Evolutionary conservation across 2,888 invertebrate genomes (phyloP).

Genomic region (Hydrotaea cyrtoneurina): DNA sequence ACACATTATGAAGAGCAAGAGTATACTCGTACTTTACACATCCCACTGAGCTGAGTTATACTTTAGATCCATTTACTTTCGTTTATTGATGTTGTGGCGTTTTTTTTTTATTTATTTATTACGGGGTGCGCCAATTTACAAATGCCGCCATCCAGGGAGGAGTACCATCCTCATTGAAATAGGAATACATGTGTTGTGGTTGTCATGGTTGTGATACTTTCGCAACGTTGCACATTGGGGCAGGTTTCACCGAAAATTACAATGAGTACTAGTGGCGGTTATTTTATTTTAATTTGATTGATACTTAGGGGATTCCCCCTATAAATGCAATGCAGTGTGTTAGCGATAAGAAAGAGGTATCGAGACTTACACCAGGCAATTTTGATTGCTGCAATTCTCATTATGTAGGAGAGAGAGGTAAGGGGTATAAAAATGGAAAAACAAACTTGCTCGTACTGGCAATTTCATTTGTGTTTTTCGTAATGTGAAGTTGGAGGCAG

Average conservation of each 20-base stretch:
- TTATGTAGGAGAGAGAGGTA: too few species aligned
- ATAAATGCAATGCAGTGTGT: too few species aligned
- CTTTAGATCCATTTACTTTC: not conserved
- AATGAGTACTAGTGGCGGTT: too few species aligned
- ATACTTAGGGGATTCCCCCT: too few species aligned
- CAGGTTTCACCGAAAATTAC: not conserved
- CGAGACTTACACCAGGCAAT: too few species aligned
- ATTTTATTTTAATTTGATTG: too few species aligned
- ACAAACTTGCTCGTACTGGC: too few species aligned
- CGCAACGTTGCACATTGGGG: not conserved
- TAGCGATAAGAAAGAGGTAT: too few species aligned
- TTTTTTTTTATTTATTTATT: not conserved
- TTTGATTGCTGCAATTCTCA: too few species aligned
- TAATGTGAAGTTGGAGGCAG: too few species aligned
- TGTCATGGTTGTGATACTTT: not conserved
- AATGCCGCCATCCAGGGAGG: not conserved
- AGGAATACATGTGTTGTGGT: not conserved
- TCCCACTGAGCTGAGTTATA: not conserved
- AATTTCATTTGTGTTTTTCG: too few species aligned
- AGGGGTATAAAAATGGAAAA: too few species aligned
- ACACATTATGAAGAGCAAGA: constrained; percentile 48
- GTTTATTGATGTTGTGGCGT: not conserved
- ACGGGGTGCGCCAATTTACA: constrained; percentile 51
- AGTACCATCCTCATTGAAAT: not conserved
- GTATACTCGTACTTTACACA: not conserved